Conservation (phyloP, 2,797 vertebrate species). For the Spinus olivaceus region DNA sequence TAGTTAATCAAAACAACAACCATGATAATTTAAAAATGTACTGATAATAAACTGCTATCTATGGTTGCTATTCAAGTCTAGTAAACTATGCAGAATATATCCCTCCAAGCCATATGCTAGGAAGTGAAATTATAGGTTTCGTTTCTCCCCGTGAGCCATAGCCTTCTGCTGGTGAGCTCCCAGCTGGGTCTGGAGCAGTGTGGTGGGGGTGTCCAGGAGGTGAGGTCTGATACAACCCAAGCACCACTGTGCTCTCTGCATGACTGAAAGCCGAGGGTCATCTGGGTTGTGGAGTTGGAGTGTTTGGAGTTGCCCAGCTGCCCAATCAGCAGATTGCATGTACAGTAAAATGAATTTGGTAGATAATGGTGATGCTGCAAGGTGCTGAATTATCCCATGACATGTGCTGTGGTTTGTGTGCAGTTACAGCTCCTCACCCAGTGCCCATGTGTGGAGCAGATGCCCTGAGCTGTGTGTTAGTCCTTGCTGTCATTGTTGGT, state of each 20-base stretch:
- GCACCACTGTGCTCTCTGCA: neutral
- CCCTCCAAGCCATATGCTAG: neutral
- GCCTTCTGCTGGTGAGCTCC: neutral
- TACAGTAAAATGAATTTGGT: neutral
- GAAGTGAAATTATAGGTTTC: neutral
- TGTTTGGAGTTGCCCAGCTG: neutral
- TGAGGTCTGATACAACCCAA: neutral
- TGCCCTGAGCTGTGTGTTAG: neutral
- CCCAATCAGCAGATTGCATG: neutral
- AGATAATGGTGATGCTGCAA: neutral
- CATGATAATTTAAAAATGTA: neutral
- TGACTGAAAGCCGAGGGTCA: neutral
- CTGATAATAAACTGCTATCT: neutral
- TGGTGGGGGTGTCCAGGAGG: neutral
- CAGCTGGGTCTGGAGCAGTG: fast-evolving
- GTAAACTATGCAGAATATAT: neutral
- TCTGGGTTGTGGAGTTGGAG: neutral
- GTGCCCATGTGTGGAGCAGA: neutral
- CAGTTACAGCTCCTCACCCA: neutral
- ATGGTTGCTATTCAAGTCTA: neutral
- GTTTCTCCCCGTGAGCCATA: neutral
- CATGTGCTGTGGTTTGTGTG: neutral
- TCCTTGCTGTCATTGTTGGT: neutral
- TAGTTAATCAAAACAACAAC: neutral
- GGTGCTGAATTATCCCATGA: neutral